phyloP scores from a whole-genome alignment of 2,797 vertebrate species.

The Neosilurus mollespiculum region DNA sequence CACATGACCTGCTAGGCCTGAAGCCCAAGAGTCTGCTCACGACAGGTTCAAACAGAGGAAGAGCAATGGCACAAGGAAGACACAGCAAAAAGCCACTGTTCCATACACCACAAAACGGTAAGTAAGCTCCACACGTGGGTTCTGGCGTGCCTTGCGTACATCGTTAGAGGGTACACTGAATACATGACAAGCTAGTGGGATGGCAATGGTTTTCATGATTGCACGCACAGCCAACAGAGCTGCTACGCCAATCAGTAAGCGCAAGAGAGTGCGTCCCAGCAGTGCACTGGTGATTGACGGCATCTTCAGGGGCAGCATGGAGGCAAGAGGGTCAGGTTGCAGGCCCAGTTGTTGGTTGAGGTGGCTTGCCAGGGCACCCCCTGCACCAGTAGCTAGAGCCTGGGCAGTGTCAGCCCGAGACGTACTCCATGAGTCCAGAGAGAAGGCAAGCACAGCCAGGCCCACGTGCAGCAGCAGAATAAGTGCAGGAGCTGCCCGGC shows the following conservation, averaged over 20 bases:
- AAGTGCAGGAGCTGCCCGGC: conserved; percentile 80
- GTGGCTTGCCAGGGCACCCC: conserved; percentile 84
- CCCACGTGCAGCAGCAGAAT: conserved; percentile 85
- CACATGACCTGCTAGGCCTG: background rate
- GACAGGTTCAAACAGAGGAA: conserved; percentile 82
- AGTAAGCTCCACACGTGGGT: conserved; percentile 88
- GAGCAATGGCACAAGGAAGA: conserved; percentile 82
- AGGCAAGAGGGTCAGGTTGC: conserved; percentile 74
- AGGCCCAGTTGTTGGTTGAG: conserved; percentile 79
- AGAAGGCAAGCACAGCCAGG: conserved; percentile 90
- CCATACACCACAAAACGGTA: conserved; percentile 94
- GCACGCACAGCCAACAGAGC: conserved; percentile 79
- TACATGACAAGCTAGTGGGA: conserved; percentile 83
- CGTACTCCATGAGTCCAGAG: conserved; percentile 96
- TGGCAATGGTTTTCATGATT: conserved; percentile 86
- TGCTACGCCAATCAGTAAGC: conserved; percentile 81
- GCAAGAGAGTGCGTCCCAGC: conserved; percentile 77
- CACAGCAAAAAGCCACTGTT: conserved; percentile 87
- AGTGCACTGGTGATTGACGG: conserved; percentile 72
- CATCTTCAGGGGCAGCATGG: conserved; percentile 77
- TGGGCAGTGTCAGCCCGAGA: conserved; percentile 94
- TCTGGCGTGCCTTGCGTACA: conserved; percentile 83
- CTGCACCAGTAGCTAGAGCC: conserved; percentile 88
- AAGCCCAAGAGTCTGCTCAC: conserved; percentile 65
- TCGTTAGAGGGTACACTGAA: conserved; percentile 78